A percentile compares a stretch with the other conserved stretches of the same genome.
Conservation (phyloP, 2,797 vertebrate species). For the Sebastes kiyomatsui region DNA sequence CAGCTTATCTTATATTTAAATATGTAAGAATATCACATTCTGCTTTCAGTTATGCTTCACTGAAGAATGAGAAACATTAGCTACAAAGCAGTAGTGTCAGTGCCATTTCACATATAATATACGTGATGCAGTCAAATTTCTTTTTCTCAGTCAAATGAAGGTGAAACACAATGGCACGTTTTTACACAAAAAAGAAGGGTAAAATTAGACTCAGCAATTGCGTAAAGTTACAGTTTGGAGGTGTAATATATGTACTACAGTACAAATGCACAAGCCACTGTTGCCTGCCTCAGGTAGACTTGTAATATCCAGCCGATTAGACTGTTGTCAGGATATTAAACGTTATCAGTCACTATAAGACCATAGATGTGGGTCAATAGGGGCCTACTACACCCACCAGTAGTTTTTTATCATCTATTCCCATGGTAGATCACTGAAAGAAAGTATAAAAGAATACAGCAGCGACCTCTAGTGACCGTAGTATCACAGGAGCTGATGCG, state of each 20-base stretch:
- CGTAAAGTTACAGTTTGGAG: neutral
- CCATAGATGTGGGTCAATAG: neutral
- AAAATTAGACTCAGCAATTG: neutral
- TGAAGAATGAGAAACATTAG: neutral
- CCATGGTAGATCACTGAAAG: too few relatives aligned
- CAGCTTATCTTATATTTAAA: constrained; percentile 22
- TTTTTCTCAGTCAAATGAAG: neutral
- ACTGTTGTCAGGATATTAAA: too few relatives aligned
- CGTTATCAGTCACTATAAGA: neutral
- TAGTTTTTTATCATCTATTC: too few relatives aligned
- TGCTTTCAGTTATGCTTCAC: neutral
- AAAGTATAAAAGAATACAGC: too few relatives aligned
- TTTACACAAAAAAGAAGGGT: neutral
- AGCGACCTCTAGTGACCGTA: too few relatives aligned
- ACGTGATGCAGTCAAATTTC: neutral
- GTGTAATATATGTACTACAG: neutral
- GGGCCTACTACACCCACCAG: neutral
- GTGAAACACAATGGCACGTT: neutral
- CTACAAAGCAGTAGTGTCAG: neutral
- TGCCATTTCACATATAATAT: neutral
- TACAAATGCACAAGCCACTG: neutral
- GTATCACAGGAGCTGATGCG: too few relatives aligned
- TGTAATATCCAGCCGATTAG: neutral
- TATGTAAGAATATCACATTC: neutral
- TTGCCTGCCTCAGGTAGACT: neutral